Percentiles rank a stretch among this genome's conserved stretches.
Evolutionary conservation across 2,888 invertebrate genomes (phyloP).

Genomic region (Tenthredo mesomela): DNA sequence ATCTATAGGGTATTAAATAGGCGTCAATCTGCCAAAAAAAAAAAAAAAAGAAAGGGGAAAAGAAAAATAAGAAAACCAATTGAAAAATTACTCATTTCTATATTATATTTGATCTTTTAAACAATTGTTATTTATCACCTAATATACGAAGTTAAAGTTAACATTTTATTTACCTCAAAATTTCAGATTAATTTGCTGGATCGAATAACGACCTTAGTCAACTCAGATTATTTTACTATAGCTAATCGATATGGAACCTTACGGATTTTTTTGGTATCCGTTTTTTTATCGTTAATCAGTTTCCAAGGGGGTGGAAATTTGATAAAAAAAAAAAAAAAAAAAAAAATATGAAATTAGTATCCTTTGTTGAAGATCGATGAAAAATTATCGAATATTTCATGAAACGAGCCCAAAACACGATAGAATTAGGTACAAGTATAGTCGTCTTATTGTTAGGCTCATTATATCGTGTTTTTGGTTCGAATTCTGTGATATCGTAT

Average conservation of each 20-base stretch:
- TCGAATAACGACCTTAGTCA: not conserved
- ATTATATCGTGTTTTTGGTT: not conserved
- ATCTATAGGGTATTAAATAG: constrained; percentile 2
- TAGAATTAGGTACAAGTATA: not conserved
- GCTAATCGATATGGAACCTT: not conserved
- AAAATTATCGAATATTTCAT: not conserved
- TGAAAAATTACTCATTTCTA: constrained; percentile 4
- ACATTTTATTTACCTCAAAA: not conserved
- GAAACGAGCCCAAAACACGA: not conserved
- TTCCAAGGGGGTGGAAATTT: not conserved
- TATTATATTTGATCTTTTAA: constrained; percentile 44
- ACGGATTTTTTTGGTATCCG: not conserved
- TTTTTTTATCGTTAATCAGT: not conserved
- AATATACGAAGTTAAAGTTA: not conserved
- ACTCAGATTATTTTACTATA: not conserved
- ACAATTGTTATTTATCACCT: constrained; percentile 23
- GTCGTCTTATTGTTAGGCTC: too few species aligned
- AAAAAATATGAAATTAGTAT: not conserved
- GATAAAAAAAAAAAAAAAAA: too few species aligned
- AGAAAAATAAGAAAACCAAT: not conserved
- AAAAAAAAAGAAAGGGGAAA: not conserved
- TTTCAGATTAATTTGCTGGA: not conserved
- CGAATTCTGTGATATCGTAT: not conserved
- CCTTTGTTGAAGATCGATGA: not conserved
- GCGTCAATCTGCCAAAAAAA: constrained; percentile 30